Percentiles rank a stretch among this genome's conserved stretches.
Evolutionary conservation across 2,113 vertebrate genomes (phyloP).

Genomic region (Gallinago undulata): DNA sequence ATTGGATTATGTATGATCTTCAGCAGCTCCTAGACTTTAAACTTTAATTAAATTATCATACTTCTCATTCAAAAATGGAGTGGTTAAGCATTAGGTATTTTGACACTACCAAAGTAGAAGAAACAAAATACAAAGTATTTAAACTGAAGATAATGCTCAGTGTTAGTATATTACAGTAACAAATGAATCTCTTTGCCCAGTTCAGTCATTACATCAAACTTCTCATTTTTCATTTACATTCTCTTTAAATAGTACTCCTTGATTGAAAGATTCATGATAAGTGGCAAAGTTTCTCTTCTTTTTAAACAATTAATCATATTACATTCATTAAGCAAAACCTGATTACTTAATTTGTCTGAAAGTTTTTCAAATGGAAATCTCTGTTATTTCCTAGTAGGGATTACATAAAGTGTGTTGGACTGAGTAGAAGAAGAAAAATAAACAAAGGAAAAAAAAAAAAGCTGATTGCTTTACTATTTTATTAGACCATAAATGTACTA

Average conservation of each 20-base stretch:
- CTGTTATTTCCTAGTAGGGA: background rate
- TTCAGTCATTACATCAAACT: background rate
- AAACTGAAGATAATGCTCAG: background rate
- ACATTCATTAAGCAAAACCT: background rate
- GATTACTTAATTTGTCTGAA: background rate
- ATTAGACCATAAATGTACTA: background rate
- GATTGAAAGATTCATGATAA: conserved; percentile 25
- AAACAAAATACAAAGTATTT: conserved; percentile 3
- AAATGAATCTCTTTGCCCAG: background rate
- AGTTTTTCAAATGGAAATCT: background rate
- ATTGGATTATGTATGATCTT: conserved; percentile 76
- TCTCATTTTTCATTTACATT: background rate
- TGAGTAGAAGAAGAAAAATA: background rate
- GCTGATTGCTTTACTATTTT: background rate
- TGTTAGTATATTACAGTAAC: background rate
- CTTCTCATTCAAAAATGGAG: conserved; percentile 50
- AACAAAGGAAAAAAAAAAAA: too few relatives aligned
- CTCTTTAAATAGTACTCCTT: conserved; percentile 30
- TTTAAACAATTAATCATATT: background rate
- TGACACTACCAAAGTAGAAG: conserved; percentile 14
- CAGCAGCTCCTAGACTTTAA: conserved; percentile 66
- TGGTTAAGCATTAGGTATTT: conserved; percentile 56
- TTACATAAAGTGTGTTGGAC: background rate
- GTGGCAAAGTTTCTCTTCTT: background rate
- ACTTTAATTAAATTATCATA: conserved; percentile 78